Evolutionary conservation across 2,888 invertebrate genomes (phyloP).

Genomic region (Ormyrus labotus): DNA sequence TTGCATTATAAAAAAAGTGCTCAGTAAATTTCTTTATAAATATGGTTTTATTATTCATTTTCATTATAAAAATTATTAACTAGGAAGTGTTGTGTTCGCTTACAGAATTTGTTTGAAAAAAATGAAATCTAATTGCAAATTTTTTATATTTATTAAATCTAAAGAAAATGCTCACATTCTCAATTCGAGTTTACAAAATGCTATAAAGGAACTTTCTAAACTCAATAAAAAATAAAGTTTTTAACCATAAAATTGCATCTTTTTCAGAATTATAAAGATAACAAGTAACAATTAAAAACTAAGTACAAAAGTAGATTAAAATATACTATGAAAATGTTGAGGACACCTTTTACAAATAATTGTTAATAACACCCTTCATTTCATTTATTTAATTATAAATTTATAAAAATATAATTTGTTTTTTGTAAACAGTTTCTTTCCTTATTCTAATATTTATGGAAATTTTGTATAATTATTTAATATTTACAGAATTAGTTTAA

Average conservation of each 20-base stretch:
- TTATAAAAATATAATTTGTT: neutral
- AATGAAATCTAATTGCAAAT: too few species aligned
- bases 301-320: constrained; percentile 24
- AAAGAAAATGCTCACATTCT: too few species aligned
- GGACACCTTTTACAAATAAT: neutral
- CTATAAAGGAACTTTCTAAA: too few species aligned
- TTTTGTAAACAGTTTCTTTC: too few species aligned
- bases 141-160: too few species aligned
- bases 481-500: too few species aligned
- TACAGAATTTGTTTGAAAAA: neutral
- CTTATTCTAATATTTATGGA: too few species aligned
- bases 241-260: too few species aligned
- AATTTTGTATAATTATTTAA: too few species aligned
- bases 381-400: neutral
- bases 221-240: too few species aligned
- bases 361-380: neutral
- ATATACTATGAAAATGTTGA: neutral
- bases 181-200: too few species aligned
- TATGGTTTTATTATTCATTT: constrained; percentile 22
- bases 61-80: constrained; percentile 30
- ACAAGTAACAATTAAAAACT: constrained; percentile 17
- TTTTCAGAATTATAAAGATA: neutral
- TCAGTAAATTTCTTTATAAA: constrained; percentile 25
- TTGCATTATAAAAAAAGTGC: constrained; percentile 23
- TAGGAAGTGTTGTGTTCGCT: constrained; percentile 9